Evolutionary conservation across 2,113 vertebrate genomes (phyloP).

Genomic region (Prunella fulvescens): DNA sequence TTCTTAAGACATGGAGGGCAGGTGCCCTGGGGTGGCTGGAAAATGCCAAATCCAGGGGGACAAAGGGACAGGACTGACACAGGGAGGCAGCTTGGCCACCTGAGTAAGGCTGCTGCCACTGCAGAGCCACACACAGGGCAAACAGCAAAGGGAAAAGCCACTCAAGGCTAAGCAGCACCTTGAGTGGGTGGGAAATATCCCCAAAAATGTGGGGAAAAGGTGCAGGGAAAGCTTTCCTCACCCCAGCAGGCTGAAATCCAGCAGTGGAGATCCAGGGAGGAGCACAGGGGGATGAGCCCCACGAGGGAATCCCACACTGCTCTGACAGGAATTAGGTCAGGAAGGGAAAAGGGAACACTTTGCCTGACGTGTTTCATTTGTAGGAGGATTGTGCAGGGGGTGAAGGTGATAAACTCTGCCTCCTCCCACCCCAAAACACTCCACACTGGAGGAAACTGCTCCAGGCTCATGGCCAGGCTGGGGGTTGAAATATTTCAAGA

Average conservation of each 20-base stretch:
- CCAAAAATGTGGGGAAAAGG: not conserved
- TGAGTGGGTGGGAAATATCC: not conserved
- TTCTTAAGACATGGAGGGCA: rapidly evolving
- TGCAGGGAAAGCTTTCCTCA: not conserved
- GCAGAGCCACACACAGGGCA: not conserved
- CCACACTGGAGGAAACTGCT: not conserved
- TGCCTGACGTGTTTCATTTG: not conserved
- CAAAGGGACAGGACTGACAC: not conserved
- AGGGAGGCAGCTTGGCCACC: not conserved
- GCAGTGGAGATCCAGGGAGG: not conserved
- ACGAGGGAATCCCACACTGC: not conserved
- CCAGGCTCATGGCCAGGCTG: not conserved
- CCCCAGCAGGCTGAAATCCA: not conserved
- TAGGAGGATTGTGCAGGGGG: not conserved
- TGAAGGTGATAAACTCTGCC: not conserved
- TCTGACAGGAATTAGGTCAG: not conserved
- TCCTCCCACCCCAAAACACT: not conserved
- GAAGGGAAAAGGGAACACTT: not conserved
- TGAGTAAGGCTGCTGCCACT: not conserved
- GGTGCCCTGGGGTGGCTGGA: not conserved
- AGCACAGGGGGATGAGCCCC: not conserved
- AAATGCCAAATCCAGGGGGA: rapidly evolving
- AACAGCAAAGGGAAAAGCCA: not conserved
- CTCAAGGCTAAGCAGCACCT: not conserved
- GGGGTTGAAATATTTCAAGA: not conserved